phyloP scores from a whole-genome alignment of 2,113 vertebrate genomes.

The Mugil cephalus region DNA sequence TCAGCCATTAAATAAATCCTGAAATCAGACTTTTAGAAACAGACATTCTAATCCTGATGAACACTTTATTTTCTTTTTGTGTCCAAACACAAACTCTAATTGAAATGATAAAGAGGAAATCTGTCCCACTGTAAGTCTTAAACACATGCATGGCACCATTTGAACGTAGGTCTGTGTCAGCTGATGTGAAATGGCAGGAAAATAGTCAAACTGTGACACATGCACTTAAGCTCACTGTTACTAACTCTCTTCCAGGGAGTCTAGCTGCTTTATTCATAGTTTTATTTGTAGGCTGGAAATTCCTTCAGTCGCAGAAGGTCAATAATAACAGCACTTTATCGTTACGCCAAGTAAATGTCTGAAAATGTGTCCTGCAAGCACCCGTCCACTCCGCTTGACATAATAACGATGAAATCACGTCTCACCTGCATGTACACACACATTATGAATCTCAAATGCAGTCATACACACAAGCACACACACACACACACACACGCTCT shows the following conservation, averaged over 20 bases:
- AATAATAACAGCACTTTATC: constrained; percentile 45
- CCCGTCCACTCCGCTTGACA: background rate
- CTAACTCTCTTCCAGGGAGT: constrained; percentile 30
- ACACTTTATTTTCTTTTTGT: background rate
- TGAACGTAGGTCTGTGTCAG: background rate
- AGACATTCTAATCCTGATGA: no score
- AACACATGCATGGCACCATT: background rate
- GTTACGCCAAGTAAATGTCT: constrained; percentile 28
- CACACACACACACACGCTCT: constrained; percentile 14
- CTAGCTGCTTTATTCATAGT: constrained; percentile 31
- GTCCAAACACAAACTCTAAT: background rate
- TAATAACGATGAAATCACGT: background rate
- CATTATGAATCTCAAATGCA: background rate
- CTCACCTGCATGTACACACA: constrained; percentile 12
- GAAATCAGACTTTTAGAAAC: no score
- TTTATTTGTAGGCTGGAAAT: constrained; percentile 25
- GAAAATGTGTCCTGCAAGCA: constrained; percentile 24
- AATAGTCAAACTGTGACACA: background rate
- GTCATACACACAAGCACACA: no score
- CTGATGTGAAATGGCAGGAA: background rate
- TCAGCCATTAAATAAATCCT: no score
- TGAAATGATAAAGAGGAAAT: background rate
- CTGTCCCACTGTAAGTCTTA: constrained; percentile 28
- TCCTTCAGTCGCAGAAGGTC: constrained; percentile 25
- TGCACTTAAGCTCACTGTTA: constrained; percentile 33